Conservation (phyloP, 23 tunicate genomes). For the Pegea sp. region DNA sequence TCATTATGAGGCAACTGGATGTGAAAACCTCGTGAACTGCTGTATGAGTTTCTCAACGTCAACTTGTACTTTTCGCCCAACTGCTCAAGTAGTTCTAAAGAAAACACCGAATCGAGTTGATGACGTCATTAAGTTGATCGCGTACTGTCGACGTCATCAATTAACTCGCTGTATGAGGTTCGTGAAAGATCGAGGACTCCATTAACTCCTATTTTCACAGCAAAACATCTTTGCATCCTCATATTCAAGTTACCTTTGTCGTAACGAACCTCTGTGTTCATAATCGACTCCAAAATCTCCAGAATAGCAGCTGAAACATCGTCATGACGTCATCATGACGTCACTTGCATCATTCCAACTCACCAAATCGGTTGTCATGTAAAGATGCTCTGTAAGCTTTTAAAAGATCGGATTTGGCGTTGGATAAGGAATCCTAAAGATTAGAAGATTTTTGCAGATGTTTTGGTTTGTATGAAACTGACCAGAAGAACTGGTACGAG, state of each 20-base stretch:
- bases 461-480: not conserved
- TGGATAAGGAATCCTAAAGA: conserved; percentile 23
- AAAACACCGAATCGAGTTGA: too few species aligned
- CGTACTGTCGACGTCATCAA: conserved; percentile 53
- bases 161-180: conserved; percentile 37
- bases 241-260: conserved; percentile 69
- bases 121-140: too few species aligned
- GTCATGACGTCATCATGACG: too few species aligned
- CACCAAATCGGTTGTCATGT: conserved; percentile 45
- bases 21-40: conserved; percentile 51
- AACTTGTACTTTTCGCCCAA: conserved; percentile 36
- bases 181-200: conserved; percentile 53
- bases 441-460: not conserved
- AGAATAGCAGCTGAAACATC: conserved; percentile 15
- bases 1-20: conserved; percentile 39
- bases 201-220: conserved; percentile 44
- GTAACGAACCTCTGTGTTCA: conserved; percentile 36
- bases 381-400: conserved; percentile 53
- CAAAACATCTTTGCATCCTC: conserved; percentile 65
- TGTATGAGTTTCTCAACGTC: conserved; percentile 39
- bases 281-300: conserved; percentile 12
- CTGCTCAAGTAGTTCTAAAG: conserved; percentile 34
- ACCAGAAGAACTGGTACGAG: conserved; percentile 43
- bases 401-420: conserved; percentile 37
- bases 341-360: too few species aligned